Percentiles rank a stretch among this genome's conserved stretches.
These are phyloP conservation scores for Oreochromis mossambicus DNA, from an alignment of 2,797 vertebrate genomes.

Conservation along the genomic window DNA sequence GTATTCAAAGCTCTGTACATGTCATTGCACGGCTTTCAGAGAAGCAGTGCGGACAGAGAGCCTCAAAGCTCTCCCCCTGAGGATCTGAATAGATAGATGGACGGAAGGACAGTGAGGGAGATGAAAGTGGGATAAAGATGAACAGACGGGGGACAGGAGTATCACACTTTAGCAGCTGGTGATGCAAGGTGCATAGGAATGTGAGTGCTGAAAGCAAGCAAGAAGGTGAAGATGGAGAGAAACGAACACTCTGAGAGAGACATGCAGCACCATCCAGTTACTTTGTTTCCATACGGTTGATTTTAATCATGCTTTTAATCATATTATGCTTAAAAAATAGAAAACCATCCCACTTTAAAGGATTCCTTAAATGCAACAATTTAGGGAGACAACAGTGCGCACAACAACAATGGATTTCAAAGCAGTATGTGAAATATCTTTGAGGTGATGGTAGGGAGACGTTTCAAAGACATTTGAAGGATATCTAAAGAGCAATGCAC, in stretches of 20 bases:
- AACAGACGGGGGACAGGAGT: conserved; percentile 37
- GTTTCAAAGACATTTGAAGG: background rate
- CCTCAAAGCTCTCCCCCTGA: conserved; percentile 34
- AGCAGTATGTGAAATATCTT: background rate
- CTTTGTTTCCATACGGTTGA: background rate
- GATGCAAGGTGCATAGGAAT: conserved; percentile 44
- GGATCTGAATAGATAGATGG: conserved; percentile 20
- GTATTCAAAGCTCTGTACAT: conserved; percentile 44
- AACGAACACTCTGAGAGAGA: background rate
- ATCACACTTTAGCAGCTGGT: conserved; percentile 26
- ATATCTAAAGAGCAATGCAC: background rate
- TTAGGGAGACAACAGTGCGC: background rate
- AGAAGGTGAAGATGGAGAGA: background rate
- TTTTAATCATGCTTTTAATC: background rate
- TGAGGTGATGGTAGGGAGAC: background rate
- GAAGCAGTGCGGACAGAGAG: conserved; percentile 2
- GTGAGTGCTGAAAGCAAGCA: background rate
- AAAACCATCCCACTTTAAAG: background rate
- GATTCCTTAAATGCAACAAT: background rate
- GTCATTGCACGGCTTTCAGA: conserved; percentile 16
- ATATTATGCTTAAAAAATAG: background rate
- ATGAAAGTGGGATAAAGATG: conserved; percentile 51
- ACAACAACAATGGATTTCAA: background rate
- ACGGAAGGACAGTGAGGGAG: conserved; percentile 20
- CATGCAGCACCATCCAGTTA: background rate